Percentiles rank a stretch among this genome's conserved stretches.
Evolutionary conservation across 2,797 vertebrate species (phyloP).

Genomic region (Enteromius fasciolatus): DNA sequence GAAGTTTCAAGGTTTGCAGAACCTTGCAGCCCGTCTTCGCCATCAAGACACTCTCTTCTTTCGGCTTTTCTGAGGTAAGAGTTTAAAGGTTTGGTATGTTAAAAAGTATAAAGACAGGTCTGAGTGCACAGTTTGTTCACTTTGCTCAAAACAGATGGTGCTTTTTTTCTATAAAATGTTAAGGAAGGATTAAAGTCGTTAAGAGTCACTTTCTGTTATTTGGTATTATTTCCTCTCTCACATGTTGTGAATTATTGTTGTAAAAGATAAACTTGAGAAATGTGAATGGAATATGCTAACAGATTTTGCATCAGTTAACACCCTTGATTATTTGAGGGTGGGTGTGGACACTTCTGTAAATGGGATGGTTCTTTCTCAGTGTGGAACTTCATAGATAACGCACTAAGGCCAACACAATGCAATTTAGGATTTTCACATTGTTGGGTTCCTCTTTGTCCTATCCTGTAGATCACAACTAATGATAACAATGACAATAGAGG

Average conservation of each 20-base stretch:
- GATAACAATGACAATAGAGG: conserved; percentile 52
- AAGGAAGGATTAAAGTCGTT: background rate
- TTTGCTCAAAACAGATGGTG: background rate
- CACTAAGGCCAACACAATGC: conserved; percentile 8
- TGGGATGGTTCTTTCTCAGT: background rate
- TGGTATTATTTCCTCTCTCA: background rate
- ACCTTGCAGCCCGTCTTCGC: conserved; percentile 74
- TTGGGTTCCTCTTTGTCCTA: conserved; percentile 27
- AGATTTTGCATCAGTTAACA: background rate
- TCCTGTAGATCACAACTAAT: conserved; percentile 32
- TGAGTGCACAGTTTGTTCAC: background rate
- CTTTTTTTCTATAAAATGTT: background rate
- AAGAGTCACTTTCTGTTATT: background rate
- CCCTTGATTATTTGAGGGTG: background rate
- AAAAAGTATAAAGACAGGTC: background rate
- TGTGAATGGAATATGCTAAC: background rate
- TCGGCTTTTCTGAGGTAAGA: conserved; percentile 81
- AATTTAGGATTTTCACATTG: conserved; percentile 43
- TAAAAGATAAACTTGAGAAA: background rate
- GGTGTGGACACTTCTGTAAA: background rate
- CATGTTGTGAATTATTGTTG: background rate
- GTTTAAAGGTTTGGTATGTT: conserved; percentile 18
- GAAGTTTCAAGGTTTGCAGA: conserved; percentile 71
- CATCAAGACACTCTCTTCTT: conserved; percentile 76
- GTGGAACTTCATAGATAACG: background rate